A percentile compares a stretch with the other conserved stretches of the same genome.
Conservation (phyloP, 1,140 invertebrate genomes). For the Lordiphosa collinella region DNA sequence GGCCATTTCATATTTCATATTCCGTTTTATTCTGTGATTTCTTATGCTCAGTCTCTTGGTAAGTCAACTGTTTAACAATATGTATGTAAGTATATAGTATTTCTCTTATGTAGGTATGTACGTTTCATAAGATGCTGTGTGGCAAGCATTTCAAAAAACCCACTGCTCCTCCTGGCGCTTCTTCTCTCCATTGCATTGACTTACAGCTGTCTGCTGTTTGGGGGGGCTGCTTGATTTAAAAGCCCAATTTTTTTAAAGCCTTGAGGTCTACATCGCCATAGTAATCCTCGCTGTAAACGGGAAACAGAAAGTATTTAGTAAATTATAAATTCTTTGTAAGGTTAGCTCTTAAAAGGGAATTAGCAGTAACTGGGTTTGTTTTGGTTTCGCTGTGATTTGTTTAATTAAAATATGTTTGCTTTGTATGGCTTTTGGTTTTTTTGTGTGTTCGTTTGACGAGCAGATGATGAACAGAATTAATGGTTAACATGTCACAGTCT, state of each 20-base stretch:
- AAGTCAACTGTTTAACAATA: conserved; percentile 15
- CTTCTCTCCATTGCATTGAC: conserved; percentile 22
- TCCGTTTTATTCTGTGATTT: conserved; percentile 6
- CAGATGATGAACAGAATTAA: neutral
- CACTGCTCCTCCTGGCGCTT: conserved; percentile 28
- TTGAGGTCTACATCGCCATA: conserved; percentile 91
- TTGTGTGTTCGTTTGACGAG: conserved; percentile 1
- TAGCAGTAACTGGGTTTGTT: conserved; percentile 19
- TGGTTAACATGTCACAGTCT: conserved; percentile 25
- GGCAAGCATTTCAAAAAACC: conserved; percentile 64
- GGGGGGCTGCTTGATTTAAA: conserved; percentile 77
- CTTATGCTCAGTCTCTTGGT: conserved; percentile 13
- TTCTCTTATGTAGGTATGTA: conserved; percentile 15
- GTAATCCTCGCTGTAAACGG: conserved; percentile 88
- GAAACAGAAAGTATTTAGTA: conserved; percentile 58
- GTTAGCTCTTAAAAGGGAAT: conserved; percentile 34
- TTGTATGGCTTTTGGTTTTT: conserved; percentile 45
- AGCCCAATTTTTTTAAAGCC: conserved; percentile 88
- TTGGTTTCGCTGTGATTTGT: conserved; percentile 56
- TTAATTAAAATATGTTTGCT: conserved; percentile 63
- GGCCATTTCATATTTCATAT: conserved; percentile 8
- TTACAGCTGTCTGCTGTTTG: conserved; percentile 23
- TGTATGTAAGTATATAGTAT: conserved; percentile 27
- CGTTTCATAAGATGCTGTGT: conserved; percentile 30
- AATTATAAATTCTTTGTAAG: conserved; percentile 53